Evolutionary conservation across 2,797 vertebrate genomes (phyloP), one percentile per base, ranked within the genome.

Genomic region (Prunella strophiata): DNA sequence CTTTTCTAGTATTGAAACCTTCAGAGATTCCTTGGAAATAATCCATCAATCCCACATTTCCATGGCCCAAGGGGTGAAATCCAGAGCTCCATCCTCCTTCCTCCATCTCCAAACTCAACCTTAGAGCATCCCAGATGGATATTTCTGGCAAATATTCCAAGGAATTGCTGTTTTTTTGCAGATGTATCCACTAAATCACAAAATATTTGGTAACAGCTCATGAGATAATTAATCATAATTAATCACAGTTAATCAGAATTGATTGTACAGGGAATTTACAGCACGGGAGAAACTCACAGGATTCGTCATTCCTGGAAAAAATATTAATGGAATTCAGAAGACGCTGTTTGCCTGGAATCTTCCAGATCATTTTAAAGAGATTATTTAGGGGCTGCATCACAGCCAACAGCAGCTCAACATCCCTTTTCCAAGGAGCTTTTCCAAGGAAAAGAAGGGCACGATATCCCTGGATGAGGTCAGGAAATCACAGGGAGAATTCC

Each of bases 401-500:
- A 45, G 21, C 23, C 22, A 13, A 12, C 21, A 48, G 22, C 40
- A 68, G 26, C 29, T 40, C 54, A 30, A 19, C 42, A 9, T 65
- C 42, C 2, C 27, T 66, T 30, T 43, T 5, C 21, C 48, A 11
- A 11, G 25, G 54, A 75, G 22, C 4, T 50, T 14, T 54, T 38
- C 54, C 74, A 23, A n/a, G 80, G 30, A 9, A 43, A 38, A 73
- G 55, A 18, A 34, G 30, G 55, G 34, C 7, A 34, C 3, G 3
- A 27, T 2, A 10, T 62, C 43, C 84, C 42, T 1, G 16, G 61
- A 7, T 47, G 17, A 52, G 78, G 55, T 42, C 16, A 59, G 82
- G 93, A 81, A 80, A 88, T 81, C 61, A 74, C 52, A 30, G 82
- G 88, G 94, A 91, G 52, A 87, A 77, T 80, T 88, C 68, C 82